Percentiles rank a stretch among this genome's conserved stretches.
These are phyloP conservation scores for Callorhinus ursinus DNA, from an alignment of 2,113 vertebrate genomes.

Conservation along the genomic window DNA sequence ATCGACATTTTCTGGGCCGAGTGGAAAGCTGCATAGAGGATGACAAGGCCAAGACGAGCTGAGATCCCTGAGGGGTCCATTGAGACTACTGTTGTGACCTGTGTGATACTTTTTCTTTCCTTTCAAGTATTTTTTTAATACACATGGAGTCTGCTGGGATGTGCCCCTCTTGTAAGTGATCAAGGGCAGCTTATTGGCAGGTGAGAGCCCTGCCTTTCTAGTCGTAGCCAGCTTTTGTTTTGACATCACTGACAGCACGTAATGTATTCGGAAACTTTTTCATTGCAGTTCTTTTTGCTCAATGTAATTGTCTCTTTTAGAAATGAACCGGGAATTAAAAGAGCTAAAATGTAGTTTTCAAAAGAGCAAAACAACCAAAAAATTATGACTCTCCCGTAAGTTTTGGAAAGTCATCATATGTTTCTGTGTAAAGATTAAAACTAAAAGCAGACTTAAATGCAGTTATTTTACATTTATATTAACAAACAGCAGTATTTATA, in stretches of 20 bases:
- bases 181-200: conserved; percentile 93
- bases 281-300: conserved; percentile 74
- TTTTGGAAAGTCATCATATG: not conserved
- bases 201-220: conserved; percentile 89
- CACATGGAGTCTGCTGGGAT: conserved; percentile 89
- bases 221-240: conserved; percentile 87
- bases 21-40: conserved; percentile 92
- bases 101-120: conserved; percentile 95
- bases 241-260: conserved; percentile 86
- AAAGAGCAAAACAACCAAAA: not conserved
- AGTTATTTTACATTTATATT: not conserved
- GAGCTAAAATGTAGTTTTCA: conserved; percentile 43
- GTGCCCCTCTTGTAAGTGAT: conserved; percentile 91
- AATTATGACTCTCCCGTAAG: not conserved
- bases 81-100: conserved; percentile 94
- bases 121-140: conserved; percentile 96
- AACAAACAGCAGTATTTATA: not conserved
- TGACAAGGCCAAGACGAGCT: conserved; percentile 97
- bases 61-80: conserved; percentile 92
- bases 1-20: conserved; percentile 99
- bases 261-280: conserved; percentile 87
- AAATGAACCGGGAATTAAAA: conserved; percentile 68
- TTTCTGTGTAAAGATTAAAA: conserved; percentile 14
- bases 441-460: not conserved
- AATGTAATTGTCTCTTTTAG: conserved; percentile 69